These are phyloP conservation scores for Pogonophryne albipinna DNA, from an alignment of 2,797 vertebrate species.

Conservation along the genomic window DNA sequence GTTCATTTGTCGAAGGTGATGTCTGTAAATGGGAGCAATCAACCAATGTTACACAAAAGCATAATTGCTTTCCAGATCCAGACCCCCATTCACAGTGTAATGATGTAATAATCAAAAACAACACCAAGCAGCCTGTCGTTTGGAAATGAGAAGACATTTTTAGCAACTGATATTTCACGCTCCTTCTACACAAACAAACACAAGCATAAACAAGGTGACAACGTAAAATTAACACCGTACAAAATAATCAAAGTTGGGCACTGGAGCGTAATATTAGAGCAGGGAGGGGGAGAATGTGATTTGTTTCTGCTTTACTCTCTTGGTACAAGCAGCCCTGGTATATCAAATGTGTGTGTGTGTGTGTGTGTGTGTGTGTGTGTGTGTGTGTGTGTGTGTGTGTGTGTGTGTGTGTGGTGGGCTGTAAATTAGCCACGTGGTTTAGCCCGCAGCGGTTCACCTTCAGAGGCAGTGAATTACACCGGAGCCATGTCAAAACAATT, in stretches of 20 bases:
- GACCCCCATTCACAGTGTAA: conserved; percentile 48
- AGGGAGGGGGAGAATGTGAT: conserved; percentile 27
- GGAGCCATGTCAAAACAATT: conserved; percentile 81
- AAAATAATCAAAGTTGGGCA: conserved; percentile 72
- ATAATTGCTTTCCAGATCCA: conserved; percentile 55
- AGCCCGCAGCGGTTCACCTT: conserved; percentile 80
- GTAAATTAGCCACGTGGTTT: conserved; percentile 79
- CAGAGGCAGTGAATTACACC: conserved; percentile 77
- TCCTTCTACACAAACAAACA: conserved; percentile 19
- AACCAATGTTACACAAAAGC: conserved; percentile 49
- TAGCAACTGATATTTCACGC: conserved; percentile 42
- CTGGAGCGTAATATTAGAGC: conserved; percentile 61
- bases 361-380: too few species aligned
- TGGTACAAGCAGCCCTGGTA: conserved; percentile 30
- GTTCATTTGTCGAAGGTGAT: conserved; percentile 55
- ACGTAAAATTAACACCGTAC: conserved; percentile 57
- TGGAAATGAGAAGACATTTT: conserved; percentile 64
- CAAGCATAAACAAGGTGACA: conserved; percentile 32
- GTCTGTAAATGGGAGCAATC: conserved; percentile 63
- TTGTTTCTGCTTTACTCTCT: conserved; percentile 28
- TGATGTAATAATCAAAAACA: conserved; percentile 59
- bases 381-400: too few species aligned
- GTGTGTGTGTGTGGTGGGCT: conserved; percentile 30
- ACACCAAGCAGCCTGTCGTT: conserved; percentile 37
- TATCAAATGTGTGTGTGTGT: conserved; percentile 32